phyloP scores from a whole-genome alignment of 2,797 vertebrate species.

The Cirrhinus molitorella region DNA sequence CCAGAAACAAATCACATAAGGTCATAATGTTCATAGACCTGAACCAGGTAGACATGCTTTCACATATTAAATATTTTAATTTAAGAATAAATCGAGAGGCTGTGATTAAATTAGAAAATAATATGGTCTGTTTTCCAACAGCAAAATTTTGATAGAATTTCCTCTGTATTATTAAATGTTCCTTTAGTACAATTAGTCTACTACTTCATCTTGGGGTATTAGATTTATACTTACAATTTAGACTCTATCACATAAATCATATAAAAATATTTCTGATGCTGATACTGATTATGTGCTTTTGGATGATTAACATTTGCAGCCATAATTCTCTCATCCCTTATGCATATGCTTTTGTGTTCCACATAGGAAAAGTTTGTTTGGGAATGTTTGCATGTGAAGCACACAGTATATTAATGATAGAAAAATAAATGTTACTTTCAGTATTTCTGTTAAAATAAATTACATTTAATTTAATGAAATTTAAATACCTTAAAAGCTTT shows the following conservation, averaged over 20 bases:
- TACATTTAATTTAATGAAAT: too few relatives aligned
- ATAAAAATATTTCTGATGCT: too few relatives aligned
- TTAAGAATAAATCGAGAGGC: background rate
- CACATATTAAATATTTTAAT: background rate
- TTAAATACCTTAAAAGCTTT: background rate
- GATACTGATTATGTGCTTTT: too few relatives aligned
- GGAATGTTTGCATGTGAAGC: too few relatives aligned
- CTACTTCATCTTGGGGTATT: background rate
- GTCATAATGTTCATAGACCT: background rate
- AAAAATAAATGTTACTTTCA: background rate
- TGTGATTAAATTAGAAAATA: background rate
- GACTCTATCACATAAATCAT: background rate
- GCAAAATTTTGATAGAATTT: background rate
- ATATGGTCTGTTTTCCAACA: background rate
- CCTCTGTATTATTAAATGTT: background rate
- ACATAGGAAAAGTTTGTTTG: background rate
- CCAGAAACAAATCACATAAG: constrained; percentile 10
- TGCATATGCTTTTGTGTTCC: background rate
- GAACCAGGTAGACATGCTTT: background rate
- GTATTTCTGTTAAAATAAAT: background rate
- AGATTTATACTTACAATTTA: background rate
- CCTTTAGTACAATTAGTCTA: background rate
- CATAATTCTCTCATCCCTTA: background rate
- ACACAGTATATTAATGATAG: too few relatives aligned
- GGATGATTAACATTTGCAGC: background rate